phyloP scores from a whole-genome alignment of 2,888 invertebrate genomes.

The Molorchus minor region DNA sequence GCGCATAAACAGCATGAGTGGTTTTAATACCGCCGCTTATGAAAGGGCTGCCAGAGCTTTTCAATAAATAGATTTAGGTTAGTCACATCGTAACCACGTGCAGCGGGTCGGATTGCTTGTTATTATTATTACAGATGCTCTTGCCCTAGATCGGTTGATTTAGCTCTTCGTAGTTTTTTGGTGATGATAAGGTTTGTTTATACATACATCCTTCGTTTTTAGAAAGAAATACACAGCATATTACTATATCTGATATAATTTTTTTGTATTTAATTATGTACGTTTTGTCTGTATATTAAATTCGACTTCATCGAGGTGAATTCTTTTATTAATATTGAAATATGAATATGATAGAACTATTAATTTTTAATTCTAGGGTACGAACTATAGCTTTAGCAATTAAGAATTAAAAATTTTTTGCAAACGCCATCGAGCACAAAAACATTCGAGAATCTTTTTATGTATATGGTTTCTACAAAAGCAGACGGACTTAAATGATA shows the following conservation, averaged over 20 bases:
- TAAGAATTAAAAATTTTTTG: too few relatives aligned
- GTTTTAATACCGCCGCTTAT: conserved; percentile 50
- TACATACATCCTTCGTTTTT: neutral
- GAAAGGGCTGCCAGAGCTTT: conserved; percentile 52
- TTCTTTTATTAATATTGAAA: too few relatives aligned
- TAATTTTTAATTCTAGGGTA: too few relatives aligned
- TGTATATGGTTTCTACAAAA: too few relatives aligned
- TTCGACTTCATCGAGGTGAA: too few relatives aligned
- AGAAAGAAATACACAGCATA: neutral
- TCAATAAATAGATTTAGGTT: conserved; percentile 55
- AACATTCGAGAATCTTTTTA: too few relatives aligned
- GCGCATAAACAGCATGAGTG: conserved; percentile 49
- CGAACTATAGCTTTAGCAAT: too few relatives aligned
- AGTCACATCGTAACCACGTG: conserved; percentile 48
- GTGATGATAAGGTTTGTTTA: too few relatives aligned
- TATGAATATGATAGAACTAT: too few relatives aligned
- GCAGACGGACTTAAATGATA: too few relatives aligned
- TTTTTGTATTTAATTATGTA: neutral
- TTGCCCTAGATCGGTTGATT: neutral
- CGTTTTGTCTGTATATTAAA: neutral
- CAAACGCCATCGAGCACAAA: too few relatives aligned
- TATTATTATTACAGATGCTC: conserved; percentile 16
- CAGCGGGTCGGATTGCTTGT: conserved; percentile 27
- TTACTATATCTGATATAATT: neutral
- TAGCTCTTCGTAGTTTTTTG: neutral